Conservation (phyloP, 2,113 vertebrate genomes). For the Hippocampus comes region DNA sequence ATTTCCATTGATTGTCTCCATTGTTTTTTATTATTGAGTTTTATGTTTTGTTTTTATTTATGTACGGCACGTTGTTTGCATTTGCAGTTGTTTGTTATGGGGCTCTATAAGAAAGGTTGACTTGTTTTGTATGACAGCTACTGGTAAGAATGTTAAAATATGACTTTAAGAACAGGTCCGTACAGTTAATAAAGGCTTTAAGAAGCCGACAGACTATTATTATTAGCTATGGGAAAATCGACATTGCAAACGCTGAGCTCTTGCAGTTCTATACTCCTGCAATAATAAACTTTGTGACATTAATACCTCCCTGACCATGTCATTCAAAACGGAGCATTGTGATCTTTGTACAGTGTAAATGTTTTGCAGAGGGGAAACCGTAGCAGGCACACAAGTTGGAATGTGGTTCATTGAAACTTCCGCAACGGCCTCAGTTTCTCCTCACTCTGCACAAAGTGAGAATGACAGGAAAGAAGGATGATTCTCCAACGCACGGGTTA, state of each 20-base stretch:
- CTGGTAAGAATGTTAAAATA: too few species aligned
- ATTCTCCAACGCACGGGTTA: neutral
- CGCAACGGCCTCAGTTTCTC: neutral
- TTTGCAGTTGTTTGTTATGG: too few species aligned
- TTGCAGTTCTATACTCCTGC: neutral
- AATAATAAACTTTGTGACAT: neutral
- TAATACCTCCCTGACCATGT: neutral
- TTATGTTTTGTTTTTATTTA: too few species aligned
- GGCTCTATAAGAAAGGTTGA: too few species aligned
- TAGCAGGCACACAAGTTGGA: neutral
- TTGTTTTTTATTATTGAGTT: too few species aligned
- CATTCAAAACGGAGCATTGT: neutral
- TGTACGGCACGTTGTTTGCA: too few species aligned
- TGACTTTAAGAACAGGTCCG: neutral
- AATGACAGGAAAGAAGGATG: neutral
- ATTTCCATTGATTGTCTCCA: too few species aligned
- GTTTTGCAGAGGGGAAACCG: neutral
- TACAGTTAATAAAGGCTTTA: neutral
- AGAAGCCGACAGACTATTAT: neutral
- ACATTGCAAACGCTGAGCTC: neutral
- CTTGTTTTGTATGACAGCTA: too few species aligned
- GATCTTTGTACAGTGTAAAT: neutral
- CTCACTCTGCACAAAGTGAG: neutral
- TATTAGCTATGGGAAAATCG: neutral
- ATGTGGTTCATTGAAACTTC: neutral